These are phyloP conservation scores for Sarcophaga caerulescens DNA, from an alignment of 2,888 invertebrate species.

Conservation along the genomic window DNA sequence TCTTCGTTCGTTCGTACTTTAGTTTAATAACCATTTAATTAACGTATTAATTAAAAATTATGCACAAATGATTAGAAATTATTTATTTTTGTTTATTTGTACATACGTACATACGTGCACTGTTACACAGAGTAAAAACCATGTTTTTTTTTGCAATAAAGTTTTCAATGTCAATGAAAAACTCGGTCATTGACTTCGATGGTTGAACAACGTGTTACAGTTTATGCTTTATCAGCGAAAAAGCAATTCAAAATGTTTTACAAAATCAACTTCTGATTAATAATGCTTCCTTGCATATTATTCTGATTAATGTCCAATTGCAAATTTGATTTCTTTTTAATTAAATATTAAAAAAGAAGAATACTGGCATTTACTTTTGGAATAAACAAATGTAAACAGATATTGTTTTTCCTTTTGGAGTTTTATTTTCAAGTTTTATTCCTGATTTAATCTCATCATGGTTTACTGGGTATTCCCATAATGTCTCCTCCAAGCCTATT, in stretches of 20 bases:
- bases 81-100: neutral
- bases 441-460: too few species aligned
- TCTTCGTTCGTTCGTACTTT: neutral
- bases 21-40: neutral
- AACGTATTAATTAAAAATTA: neutral
- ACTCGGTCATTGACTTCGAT: slow-evolving; percentile 26
- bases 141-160: neutral
- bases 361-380: too few species aligned
- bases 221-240: neutral
- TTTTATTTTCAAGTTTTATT: too few species aligned
- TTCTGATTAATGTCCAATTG: too few species aligned
- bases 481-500: too few species aligned
- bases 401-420: too few species aligned
- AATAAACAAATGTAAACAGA: too few species aligned
- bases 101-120: neutral
- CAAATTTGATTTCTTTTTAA: too few species aligned
- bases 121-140: neutral
- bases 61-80: neutral
- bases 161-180: slow-evolving; percentile 38
- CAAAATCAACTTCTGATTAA: neutral
- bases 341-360: too few species aligned
- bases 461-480: too few species aligned
- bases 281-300: too few species aligned
- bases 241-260: too few species aligned
- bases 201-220: neutral